Evolutionary conservation across 2,113 vertebrate species (phyloP).

Genomic region (Stomatorhinus ivindoensis): DNA sequence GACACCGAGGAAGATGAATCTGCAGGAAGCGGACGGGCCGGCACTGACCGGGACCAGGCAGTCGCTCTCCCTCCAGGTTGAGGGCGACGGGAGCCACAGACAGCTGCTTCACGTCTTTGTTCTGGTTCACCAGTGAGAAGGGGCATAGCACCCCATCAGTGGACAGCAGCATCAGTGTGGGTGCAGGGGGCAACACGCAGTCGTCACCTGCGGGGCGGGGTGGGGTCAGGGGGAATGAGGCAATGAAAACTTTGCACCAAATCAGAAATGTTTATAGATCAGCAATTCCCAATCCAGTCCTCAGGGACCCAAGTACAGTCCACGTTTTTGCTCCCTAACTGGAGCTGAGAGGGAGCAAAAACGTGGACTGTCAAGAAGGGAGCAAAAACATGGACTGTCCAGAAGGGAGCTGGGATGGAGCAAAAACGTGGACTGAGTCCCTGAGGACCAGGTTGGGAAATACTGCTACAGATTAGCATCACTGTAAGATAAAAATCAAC

Average conservation of each 20-base stretch:
- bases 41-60: conserved; percentile 61
- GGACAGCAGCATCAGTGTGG: conserved; percentile 82
- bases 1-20: too few relatives aligned
- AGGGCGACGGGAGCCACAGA: conserved; percentile 48
- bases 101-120: conserved; percentile 67
- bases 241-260: not conserved
- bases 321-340: not conserved
- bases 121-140: conserved; percentile 85
- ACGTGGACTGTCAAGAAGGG: not conserved
- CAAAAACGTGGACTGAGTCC: not conserved
- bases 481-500: not conserved
- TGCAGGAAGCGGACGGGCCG: not conserved
- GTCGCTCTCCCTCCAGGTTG: conserved; percentile 69
- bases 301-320: not conserved
- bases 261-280: not conserved
- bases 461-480: not conserved
- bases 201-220: conserved; percentile 67
- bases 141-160: conserved; percentile 90
- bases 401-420: not conserved
- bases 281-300: not conserved
- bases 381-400: not conserved
- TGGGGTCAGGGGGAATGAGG: not conserved
- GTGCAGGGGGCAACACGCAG: conserved; percentile 73
- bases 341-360: not conserved
- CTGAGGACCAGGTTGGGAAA: not conserved